Conservation (phyloP, 2,113 vertebrate species). For the Rostratula benghalensis region DNA sequence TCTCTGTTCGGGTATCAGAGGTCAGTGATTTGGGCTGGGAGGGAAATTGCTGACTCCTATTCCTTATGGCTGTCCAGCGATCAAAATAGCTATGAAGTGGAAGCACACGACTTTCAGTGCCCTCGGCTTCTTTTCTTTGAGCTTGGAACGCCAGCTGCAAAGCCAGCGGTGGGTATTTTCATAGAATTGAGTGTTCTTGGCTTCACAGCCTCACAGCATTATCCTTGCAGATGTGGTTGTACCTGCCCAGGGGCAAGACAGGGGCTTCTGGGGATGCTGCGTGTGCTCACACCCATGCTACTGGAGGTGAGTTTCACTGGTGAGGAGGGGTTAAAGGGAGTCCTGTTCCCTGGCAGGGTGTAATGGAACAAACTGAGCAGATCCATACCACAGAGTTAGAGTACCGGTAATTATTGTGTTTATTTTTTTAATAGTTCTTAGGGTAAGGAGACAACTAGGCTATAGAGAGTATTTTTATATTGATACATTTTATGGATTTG, state of each 20-base stretch:
- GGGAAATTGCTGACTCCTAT: not conserved
- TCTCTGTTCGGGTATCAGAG: not conserved
- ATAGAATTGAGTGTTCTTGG: not conserved
- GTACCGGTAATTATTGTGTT: not conserved
- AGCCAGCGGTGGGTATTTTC: not conserved
- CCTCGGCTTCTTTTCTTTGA: not conserved
- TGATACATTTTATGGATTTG: not conserved
- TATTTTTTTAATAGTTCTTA: not conserved
- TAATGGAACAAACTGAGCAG: not conserved
- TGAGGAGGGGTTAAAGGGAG: not conserved
- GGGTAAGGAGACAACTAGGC: not conserved
- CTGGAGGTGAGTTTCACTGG: not conserved
- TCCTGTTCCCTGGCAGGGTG: not conserved
- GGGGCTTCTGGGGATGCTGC: rapidly evolving
- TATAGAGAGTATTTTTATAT: not conserved
- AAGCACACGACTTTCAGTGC: not conserved
- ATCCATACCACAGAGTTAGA: not conserved
- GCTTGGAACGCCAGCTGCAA: not conserved
- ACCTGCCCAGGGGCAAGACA: not conserved
- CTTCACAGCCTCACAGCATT: not conserved
- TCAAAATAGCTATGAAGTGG: not conserved
- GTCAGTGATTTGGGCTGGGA: not conserved
- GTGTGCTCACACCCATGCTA: rapidly evolving
- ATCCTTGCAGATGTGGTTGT: rapidly evolving
- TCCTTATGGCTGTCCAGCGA: rapidly evolving